Conservation (phyloP, 2,113 vertebrate genomes). For the Ginglymostoma cirratum region DNA sequence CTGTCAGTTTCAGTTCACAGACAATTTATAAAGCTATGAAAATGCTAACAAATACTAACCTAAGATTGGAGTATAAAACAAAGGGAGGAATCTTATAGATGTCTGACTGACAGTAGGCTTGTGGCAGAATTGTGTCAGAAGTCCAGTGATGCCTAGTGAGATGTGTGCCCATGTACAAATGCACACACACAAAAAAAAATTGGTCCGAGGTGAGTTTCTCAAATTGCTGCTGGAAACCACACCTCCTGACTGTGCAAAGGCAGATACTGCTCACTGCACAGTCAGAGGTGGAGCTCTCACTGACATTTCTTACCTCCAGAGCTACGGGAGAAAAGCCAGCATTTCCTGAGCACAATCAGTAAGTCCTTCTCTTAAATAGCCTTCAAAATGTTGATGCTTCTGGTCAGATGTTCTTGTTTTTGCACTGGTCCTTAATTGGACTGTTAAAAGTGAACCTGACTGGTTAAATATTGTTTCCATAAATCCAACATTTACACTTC, state of each 20-base stretch:
- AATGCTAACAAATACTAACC: background rate
- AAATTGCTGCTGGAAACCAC: conserved; percentile 25
- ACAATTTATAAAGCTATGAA: background rate
- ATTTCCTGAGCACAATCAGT: conserved; percentile 1
- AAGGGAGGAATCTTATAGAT: background rate
- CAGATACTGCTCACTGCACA: background rate
- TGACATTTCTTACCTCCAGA: background rate
- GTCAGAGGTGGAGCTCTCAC: background rate
- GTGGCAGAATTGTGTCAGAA: too few species aligned
- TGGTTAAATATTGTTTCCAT: background rate
- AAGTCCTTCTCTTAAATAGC: conserved; percentile 7
- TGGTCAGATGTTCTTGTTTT: background rate
- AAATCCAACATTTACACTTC: background rate
- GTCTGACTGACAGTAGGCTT: too few species aligned
- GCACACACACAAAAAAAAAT: background rate
- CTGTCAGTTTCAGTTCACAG: background rate
- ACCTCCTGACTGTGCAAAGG: background rate
- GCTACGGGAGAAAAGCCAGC: background rate
- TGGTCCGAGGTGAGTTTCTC: background rate
- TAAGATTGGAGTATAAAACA: background rate
- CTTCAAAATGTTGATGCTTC: background rate
- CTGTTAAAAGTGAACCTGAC: background rate
- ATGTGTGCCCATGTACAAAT: background rate
- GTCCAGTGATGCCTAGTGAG: too few species aligned
- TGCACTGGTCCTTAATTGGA: background rate